Conservation (phyloP, 2,888 invertebrate species). For the Drosophila falleni region DNA sequence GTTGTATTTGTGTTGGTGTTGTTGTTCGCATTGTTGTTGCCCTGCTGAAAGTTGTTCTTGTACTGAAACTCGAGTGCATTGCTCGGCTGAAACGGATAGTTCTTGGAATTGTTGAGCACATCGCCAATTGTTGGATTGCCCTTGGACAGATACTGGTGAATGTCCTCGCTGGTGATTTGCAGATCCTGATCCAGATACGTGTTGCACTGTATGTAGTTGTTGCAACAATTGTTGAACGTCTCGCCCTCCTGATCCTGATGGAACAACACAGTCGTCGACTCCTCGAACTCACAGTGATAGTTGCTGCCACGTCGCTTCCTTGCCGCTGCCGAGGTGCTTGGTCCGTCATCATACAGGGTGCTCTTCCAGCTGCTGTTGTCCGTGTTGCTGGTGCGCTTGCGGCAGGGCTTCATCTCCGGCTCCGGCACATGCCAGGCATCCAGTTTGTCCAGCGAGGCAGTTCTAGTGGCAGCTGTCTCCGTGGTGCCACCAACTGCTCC, state of each 20-base stretch:
- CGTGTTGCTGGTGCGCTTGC: conserved; percentile 62
- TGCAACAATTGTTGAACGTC: conserved; percentile 85
- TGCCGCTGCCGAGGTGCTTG: conserved; percentile 73
- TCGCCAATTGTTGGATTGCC: conserved; percentile 80
- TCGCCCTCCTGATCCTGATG: conserved; percentile 85
- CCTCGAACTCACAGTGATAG: conserved; percentile 81
- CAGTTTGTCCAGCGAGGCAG: conserved; percentile 47
- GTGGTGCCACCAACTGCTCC: conserved; percentile 58
- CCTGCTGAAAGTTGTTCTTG: conserved; percentile 84
- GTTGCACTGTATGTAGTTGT: conserved; percentile 85
- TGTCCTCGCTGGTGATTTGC: conserved; percentile 85
- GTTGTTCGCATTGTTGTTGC: conserved; percentile 47
- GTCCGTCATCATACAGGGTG: conserved; percentile 68
- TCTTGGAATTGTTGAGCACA: conserved; percentile 84
- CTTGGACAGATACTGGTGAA: conserved; percentile 85
- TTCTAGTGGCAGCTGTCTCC: conserved; percentile 3
- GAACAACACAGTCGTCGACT: conserved; percentile 84
- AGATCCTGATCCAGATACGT: conserved; percentile 85
- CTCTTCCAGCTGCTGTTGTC: conserved; percentile 62
- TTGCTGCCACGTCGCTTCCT: conserved; percentile 82
- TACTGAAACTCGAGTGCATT: conserved; percentile 85
- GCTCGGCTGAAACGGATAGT: conserved; percentile 85
- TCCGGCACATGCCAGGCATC: conserved; percentile 74
- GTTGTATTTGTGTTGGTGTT: conserved; percentile 59
- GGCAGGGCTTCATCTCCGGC: conserved; percentile 64